Conservation (phyloP, 2,888 invertebrate genomes). For the Gymnoscelis rufifasciata region DNA sequence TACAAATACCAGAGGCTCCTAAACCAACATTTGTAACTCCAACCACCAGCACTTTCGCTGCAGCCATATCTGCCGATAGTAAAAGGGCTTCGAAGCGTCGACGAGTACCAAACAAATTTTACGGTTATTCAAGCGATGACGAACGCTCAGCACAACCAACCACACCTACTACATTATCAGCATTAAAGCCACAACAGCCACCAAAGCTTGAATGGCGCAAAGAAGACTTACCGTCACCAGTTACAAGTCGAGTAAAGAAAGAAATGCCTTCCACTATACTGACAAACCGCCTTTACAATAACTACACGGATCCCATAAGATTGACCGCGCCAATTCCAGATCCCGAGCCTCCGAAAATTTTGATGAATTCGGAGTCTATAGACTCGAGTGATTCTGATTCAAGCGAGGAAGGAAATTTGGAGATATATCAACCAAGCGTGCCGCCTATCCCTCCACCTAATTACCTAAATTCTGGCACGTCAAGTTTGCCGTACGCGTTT, state of each 20-base stretch:
- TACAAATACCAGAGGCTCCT: slow-evolving; percentile 66
- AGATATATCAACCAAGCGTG: slow-evolving; percentile 65
- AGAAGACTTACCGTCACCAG: slow-evolving; percentile 82
- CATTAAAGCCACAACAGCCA: slow-evolving; percentile 77
- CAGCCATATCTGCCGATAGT: slow-evolving; percentile 70
- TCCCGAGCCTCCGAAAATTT: slow-evolving; percentile 66
- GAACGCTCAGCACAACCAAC: slow-evolving; percentile 69
- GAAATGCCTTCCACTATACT: slow-evolving; percentile 66
- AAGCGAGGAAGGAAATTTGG: slow-evolving; percentile 76
- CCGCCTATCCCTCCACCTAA: slow-evolving; percentile 63
- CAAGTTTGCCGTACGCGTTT: slow-evolving; percentile 67
- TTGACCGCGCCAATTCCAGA: slow-evolving; percentile 67
- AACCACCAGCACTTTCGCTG: slow-evolving; percentile 32
- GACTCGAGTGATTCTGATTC: slow-evolving; percentile 74
- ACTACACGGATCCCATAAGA: slow-evolving; percentile 73
- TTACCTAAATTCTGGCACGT: slow-evolving; percentile 68
- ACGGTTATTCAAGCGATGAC: slow-evolving; percentile 92
- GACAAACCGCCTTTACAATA: slow-evolving; percentile 59
- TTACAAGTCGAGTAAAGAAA: slow-evolving; percentile 68
- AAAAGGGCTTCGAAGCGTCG: slow-evolving; percentile 88
- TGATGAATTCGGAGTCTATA: slow-evolving; percentile 71
- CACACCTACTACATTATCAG: slow-evolving; percentile 59
- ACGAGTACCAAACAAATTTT: slow-evolving; percentile 90
- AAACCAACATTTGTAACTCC: slow-evolving; percentile 32
- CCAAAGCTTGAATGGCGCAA: slow-evolving; percentile 87